phyloP scores from a whole-genome alignment of 2,797 vertebrate species.

The Channa striata region DNA sequence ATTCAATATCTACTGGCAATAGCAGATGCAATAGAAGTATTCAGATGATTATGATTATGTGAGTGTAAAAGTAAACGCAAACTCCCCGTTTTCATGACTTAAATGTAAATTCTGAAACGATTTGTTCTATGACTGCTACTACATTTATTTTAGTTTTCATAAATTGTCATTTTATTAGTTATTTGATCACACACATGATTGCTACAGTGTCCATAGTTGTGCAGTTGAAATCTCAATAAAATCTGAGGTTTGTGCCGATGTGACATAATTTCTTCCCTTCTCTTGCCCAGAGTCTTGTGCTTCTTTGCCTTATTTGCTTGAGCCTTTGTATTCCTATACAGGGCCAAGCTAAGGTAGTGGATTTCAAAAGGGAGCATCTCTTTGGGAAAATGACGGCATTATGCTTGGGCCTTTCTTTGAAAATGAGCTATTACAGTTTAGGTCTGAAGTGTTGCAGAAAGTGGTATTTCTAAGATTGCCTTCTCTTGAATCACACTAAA shows the following conservation, averaged over 20 bases:
- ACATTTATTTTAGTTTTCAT: not conserved
- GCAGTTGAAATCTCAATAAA: not conserved
- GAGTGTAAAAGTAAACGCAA: not conserved
- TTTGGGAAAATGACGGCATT: not conserved
- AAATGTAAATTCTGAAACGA: too few species aligned
- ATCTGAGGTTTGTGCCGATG: not conserved
- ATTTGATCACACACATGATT: too few species aligned
- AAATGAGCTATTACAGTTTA: constrained; percentile 7
- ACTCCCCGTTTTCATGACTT: not conserved
- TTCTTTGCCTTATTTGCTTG: not conserved
- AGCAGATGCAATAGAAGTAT: not conserved
- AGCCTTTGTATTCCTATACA: not conserved
- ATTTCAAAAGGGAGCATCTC: not conserved
- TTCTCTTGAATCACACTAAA: not conserved
- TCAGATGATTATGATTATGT: too few species aligned
- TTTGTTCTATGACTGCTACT: not conserved
- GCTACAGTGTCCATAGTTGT: not conserved
- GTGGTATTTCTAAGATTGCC: not conserved
- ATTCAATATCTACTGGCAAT: not conserved
- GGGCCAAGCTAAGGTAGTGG: not conserved
- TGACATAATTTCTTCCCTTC: not conserved
- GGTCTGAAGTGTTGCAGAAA: constrained; percentile 3
- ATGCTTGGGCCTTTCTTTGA: not conserved
- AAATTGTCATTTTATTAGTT: not conserved
- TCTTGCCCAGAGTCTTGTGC: not conserved